phyloP scores from a whole-genome alignment of 64 coral and sea anemone species.

The Hydrozoanthus tunicans region DNA sequence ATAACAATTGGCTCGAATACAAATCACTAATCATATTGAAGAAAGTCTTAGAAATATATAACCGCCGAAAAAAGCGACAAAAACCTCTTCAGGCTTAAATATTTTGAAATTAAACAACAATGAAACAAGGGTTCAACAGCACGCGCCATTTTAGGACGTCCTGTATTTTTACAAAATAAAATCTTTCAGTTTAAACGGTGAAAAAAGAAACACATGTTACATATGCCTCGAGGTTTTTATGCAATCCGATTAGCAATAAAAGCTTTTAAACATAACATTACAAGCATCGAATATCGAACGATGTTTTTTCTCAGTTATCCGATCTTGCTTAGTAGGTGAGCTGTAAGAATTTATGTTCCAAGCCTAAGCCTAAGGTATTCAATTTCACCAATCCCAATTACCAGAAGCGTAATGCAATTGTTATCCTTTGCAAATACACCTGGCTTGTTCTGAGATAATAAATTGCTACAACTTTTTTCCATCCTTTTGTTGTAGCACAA shows the following conservation, averaged over 20 bases:
- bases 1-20: too few relatives aligned
- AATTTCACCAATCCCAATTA: constrained; percentile 30
- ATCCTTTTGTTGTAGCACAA: constrained; percentile 32
- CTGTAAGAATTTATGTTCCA: too few relatives aligned
- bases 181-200: neutral
- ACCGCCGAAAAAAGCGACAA: neutral
- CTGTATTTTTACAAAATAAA: neutral
- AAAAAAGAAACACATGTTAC: neutral
- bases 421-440: constrained; percentile 46
- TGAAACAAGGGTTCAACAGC: too few relatives aligned
- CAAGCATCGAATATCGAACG: constrained; percentile 10
- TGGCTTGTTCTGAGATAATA: neutral
- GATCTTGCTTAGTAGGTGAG: too few relatives aligned
- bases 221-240: neutral
- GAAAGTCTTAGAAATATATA: neutral
- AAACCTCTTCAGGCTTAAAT: too few relatives aligned
- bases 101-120: too few relatives aligned
- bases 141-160: too few relatives aligned
- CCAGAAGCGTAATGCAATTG: constrained; percentile 20
- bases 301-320: neutral
- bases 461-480: neutral
- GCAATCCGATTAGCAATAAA: neutral
- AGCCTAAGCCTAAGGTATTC: too few relatives aligned
- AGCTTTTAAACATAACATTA: neutral
- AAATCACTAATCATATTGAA: neutral